Conservation (phyloP, 2,888 invertebrate species). For the Panopea generosa region DNA sequence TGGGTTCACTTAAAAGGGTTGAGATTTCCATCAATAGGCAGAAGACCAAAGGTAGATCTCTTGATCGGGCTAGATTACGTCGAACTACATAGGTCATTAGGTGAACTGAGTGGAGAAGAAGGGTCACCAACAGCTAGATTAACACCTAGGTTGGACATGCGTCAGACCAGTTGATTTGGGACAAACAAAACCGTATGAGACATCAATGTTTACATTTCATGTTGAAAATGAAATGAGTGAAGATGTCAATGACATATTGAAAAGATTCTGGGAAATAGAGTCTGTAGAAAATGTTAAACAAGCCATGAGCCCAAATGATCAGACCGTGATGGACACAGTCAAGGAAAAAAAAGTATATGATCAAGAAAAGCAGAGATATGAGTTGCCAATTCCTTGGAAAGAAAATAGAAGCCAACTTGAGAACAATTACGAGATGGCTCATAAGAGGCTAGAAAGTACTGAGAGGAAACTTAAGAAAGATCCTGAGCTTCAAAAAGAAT, state of each 20-base stretch:
- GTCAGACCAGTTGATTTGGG: too few species aligned
- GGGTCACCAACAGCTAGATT: constrained; percentile 48
- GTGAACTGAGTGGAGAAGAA: constrained; percentile 30
- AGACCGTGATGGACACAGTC: neutral
- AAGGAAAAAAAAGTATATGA: constrained; percentile 1
- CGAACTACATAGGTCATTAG: constrained; percentile 37
- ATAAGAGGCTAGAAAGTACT: constrained; percentile 12
- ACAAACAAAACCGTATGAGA: neutral
- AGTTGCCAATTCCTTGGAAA: constrained; percentile 26
- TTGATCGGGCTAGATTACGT: too few species aligned
- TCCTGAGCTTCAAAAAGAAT: constrained; percentile 17
- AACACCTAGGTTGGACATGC: too few species aligned
- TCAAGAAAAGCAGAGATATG: constrained; percentile 1
- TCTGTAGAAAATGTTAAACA: neutral
- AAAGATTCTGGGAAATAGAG: constrained; percentile 26
- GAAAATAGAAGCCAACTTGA: constrained; percentile 2
- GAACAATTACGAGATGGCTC: constrained; percentile 11
- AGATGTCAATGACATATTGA: neutral
- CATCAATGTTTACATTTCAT: neutral
- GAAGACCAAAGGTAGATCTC: too few species aligned
- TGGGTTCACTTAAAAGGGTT: constrained; percentile 45
- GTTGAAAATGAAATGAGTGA: neutral
- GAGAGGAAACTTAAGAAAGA: constrained; percentile 7
- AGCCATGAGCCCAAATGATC: neutral
- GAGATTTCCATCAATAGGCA: constrained; percentile 33